These are phyloP conservation scores for Caenorhabditis sp. DNA, from an alignment of 2,888 invertebrate genomes.

Conservation along the genomic window DNA sequence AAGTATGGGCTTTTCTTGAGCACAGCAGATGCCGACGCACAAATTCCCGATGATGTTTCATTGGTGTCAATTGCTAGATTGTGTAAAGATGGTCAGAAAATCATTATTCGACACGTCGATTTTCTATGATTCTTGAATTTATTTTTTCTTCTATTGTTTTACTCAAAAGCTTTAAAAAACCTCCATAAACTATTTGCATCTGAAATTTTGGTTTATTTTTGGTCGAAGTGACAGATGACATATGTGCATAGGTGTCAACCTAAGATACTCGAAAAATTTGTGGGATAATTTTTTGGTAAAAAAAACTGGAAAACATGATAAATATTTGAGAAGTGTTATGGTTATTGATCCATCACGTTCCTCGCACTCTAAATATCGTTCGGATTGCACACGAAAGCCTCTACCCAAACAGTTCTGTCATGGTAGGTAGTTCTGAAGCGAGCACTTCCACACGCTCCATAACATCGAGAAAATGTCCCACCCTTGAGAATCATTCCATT, in stretches of 20 bases:
- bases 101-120: constrained; percentile 54
- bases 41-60: constrained; percentile 56
- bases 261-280: too few relatives aligned
- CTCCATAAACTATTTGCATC: not conserved
- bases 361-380: constrained; percentile 37
- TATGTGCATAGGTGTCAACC: too few relatives aligned
- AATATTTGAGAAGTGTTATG: too few relatives aligned
- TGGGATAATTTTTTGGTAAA: too few relatives aligned
- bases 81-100: constrained; percentile 56
- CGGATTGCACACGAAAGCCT: constrained; percentile 53
- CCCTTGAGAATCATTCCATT: constrained; percentile 14
- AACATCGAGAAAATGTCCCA: constrained; percentile 35
- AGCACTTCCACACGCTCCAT: constrained; percentile 44
- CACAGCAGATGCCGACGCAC: constrained; percentile 50
- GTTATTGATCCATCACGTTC: constrained; percentile 41
- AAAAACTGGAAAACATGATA: too few relatives aligned
- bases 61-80: constrained; percentile 51
- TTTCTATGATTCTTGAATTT: constrained; percentile 15
- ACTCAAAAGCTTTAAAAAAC: not conserved
- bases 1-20: constrained; percentile 32
- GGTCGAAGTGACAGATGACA: too few relatives aligned
- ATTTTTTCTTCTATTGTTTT: not conserved
- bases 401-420: constrained; percentile 24
- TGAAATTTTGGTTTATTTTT: too few relatives aligned
- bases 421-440: constrained; percentile 33